Evolutionary conservation across 1,140 invertebrate species (phyloP), one percentile per base, ranked within the genome.

Genomic region (Drosophila paulistorum): DNA sequence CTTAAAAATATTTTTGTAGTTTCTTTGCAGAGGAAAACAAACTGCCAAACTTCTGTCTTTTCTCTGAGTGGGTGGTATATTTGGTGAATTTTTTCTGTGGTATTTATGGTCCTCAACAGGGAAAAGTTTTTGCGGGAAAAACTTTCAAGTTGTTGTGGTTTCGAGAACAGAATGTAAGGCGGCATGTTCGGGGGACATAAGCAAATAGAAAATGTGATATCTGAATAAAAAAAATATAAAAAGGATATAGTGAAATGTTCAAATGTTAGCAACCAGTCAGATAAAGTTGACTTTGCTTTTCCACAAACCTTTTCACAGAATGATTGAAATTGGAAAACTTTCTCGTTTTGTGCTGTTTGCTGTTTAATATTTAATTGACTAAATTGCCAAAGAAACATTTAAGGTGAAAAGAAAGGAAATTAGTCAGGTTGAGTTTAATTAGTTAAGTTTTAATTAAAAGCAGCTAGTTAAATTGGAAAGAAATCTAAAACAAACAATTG

Each of bases 271-370:
- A 74, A 11, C 35, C 67, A 41, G 77, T 20, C 73, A 68, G 65
- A 80, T 80, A 85, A 81, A 37, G 35, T 84, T 84, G 77, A 85
- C 81, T 81, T 84, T 68, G 35, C 41, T 41, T 65, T 48, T 13
- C 13, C n/a, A 48, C 7, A 48, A 48, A 2, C 17, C 45, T 61
- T 68, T 72, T 64, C 30, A 65, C 64, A 60, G 65, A 62, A 67
- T 68, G 48, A 37, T 69, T 17, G 37, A 84, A 83, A 83, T 83
- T 84, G 81, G 77, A 83, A 85, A 84, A 83, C 59, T 84, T 83
- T 67, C 20, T 45, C 13, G 30, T 30, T 30, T 30, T 14, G 58
- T n/a, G 63, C 20, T 35, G 39, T 30, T 30, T 33, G 45, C 33
- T 54, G 37, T 55, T 68, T 65, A 10, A 37, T 37, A 37, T 75